Base-by-base conservation (phyloP, 2,113 vertebrate genomes). In the Gulo gulo region DNA sequence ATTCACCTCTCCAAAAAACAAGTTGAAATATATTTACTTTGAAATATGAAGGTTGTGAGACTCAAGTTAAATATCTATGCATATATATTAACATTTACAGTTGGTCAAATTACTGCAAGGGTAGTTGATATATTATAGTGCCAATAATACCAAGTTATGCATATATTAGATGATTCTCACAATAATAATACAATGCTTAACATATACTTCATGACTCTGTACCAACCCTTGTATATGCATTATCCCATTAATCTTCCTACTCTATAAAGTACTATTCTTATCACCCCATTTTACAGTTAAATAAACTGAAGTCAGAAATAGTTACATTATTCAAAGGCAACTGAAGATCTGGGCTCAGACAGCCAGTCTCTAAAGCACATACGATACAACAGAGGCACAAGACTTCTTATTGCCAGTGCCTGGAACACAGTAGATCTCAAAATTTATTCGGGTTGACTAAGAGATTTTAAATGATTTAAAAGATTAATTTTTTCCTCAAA, bases 131-230 rank as follows among this genome's bases (percentile, higher is more conserved):
- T 20, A 23, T 69, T 1, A 2, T 26, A 31, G 1, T 65, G 31
- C 5, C 42, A 55, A n/a, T 85, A 78, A 63, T 36, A 69, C 7
- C 59, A 88, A 31, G 36, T 21, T 7, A 39, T 47, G 20, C n/a
- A 24, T 34, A 76, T 76, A 47, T 78, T 45, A 78, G 26, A 78
- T 31, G 84, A 57, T 73, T 23, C 7, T 65, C 73, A 39, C 26
- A 42, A 34, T 29, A 71, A n/a, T n/a, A 2, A 83, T 26, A 29
- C 4, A 91, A 74, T 31, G 6, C 9, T 24, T 61, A 89, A 85
- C 34, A 67, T 26, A 23, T 0, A 9, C 1, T 6, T 80, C 23
- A 36, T 0, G 15, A n/a, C 21, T 67, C n/a, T 36, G 18, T 5
- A 78, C 4, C 55, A 84, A 73, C 26, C 12, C 59, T 18, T 47